Percentiles rank a stretch among this genome's conserved stretches.
Conservation (phyloP, 2,888 invertebrate species). For the Mythimna ferrago region DNA sequence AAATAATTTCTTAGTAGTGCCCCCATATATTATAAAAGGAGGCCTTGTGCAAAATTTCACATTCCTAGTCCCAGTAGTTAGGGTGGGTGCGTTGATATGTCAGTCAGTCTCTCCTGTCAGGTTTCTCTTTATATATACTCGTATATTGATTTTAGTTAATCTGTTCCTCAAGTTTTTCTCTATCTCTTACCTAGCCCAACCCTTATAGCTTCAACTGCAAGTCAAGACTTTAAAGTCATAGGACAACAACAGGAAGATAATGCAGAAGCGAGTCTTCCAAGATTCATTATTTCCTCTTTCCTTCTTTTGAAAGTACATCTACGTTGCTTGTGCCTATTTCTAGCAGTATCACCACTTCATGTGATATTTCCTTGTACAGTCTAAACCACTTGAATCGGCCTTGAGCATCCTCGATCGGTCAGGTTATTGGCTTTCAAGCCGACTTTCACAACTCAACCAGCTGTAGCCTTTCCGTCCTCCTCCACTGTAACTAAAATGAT, state of each 20-base stretch:
- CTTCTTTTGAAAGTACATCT: background rate
- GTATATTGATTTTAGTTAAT: too few species aligned
- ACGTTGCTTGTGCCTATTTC: background rate
- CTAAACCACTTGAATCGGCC: constrained; percentile 12
- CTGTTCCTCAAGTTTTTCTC: too few species aligned
- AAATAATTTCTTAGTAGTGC: too few species aligned
- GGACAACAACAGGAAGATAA: background rate
- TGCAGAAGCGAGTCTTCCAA: background rate
- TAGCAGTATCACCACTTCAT: background rate
- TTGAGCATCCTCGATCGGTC: constrained; percentile 40
- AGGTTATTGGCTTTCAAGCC: constrained; percentile 30
- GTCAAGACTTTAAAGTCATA: background rate
- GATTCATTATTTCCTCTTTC: background rate
- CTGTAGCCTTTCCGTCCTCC: constrained; percentile 2
- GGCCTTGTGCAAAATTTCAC: too few species aligned
- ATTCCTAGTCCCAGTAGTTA: too few species aligned
- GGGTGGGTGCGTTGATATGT: too few species aligned
- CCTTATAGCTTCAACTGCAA: background rate
- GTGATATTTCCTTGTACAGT: background rate
- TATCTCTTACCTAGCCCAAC: too few species aligned
- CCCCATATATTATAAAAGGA: too few species aligned
- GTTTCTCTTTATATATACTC: too few species aligned
- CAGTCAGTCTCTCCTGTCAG: too few species aligned
- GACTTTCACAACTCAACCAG: constrained; percentile 43
- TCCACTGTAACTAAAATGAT: constrained; percentile 7